Evolutionary conservation across 2,113 vertebrate genomes (phyloP).

Genomic region (Rhegmatorhina hoffmannsi): DNA sequence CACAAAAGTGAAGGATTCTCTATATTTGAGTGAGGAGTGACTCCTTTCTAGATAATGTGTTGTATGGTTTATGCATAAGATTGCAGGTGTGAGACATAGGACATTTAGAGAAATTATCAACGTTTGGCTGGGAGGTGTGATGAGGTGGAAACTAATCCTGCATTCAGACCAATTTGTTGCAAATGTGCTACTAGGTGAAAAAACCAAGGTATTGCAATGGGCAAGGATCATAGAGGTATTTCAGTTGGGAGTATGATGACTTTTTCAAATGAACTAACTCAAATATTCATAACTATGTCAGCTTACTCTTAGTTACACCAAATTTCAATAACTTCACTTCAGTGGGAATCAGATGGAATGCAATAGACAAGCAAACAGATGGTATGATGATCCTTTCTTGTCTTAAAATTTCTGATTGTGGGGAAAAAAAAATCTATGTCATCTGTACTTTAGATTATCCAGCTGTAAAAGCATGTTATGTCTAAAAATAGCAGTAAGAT

Average conservation of each 20-base stretch:
- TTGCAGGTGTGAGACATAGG: neutral
- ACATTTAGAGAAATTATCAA: neutral
- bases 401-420: neutral
- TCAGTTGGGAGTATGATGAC: neutral
- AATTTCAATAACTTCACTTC: fast-evolving
- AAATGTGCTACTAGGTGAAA: neutral
- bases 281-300: neutral
- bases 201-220: neutral
- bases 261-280: neutral
- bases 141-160: neutral
- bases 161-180: neutral
- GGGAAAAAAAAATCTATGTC: neutral
- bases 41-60: neutral
- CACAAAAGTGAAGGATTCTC: neutral
- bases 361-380: neutral
- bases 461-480: neutral
- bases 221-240: neutral
- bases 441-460: neutral
- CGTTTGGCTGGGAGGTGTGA: neutral
- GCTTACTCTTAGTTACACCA: neutral
- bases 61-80: neutral
- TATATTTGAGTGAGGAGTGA: neutral
- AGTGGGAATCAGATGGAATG: neutral
- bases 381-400: neutral
- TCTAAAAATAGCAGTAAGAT: neutral